Percentiles rank a stretch among this genome's conserved stretches.
Evolutionary conservation across 2,888 invertebrate species (phyloP).

Genomic region (Dolichomitus sp.): DNA sequence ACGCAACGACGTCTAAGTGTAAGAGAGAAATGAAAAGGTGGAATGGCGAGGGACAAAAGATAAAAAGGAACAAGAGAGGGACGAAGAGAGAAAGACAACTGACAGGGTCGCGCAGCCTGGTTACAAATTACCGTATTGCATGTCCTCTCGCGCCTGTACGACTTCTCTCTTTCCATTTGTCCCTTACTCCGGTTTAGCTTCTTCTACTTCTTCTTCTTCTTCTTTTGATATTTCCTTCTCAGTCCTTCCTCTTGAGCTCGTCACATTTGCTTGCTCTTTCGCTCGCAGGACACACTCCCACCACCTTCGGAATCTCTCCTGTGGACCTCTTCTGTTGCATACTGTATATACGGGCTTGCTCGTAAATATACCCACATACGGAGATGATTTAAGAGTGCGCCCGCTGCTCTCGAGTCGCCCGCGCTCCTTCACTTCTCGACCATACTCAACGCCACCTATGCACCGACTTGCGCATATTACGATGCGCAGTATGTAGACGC

Average conservation of each 20-base stretch:
- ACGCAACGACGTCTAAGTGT: constrained; percentile 53
- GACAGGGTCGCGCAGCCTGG: constrained; percentile 72
- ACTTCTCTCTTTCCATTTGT: constrained; percentile 26
- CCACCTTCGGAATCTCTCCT: constrained; percentile 38
- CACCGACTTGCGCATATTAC: constrained; percentile 25
- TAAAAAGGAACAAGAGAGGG: constrained; percentile 37
- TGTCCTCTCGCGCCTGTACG: constrained; percentile 67
- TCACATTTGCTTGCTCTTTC: constrained; percentile 29
- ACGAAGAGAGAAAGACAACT: constrained; percentile 48
- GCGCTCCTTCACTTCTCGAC: constrained; percentile 13
- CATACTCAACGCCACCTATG: constrained; percentile 1
- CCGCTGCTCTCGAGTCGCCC: constrained; percentile 62
- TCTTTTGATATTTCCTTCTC: constrained; percentile 12
- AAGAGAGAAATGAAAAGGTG: constrained; percentile 36
- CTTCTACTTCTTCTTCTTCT: constrained; percentile 2
- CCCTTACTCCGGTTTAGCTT: constrained; percentile 14
- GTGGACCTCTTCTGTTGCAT: constrained; percentile 15
- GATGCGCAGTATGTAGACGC: constrained; percentile 16
- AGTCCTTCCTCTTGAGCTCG: constrained; percentile 30
- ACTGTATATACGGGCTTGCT: constrained; percentile 54
- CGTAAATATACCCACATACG: constrained; percentile 70
- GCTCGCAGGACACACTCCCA: constrained; percentile 16
- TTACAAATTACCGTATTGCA: constrained; percentile 79
- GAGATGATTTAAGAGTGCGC: constrained; percentile 69
- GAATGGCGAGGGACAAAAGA: constrained; percentile 38